phyloP scores from a whole-genome alignment of 2,113 vertebrate species.

The Anhinga rufa region DNA sequence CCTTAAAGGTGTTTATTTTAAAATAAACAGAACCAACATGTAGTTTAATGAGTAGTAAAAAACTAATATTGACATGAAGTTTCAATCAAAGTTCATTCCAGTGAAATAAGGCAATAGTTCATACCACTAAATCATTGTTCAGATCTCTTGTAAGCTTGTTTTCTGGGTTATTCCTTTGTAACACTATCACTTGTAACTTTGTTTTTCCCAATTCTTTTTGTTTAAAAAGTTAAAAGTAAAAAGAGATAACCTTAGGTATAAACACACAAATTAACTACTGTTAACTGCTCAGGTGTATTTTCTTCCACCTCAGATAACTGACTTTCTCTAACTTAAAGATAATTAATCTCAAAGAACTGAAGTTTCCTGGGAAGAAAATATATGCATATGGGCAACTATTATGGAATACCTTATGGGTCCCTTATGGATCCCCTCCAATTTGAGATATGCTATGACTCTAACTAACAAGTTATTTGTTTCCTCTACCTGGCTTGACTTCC shows the following conservation, averaged over 20 bases:
- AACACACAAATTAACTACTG: not conserved
- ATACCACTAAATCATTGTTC: not conserved
- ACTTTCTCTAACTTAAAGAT: not conserved
- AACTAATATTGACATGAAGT: not conserved
- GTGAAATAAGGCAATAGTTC: not conserved
- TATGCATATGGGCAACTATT: accelerated
- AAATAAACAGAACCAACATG: not conserved
- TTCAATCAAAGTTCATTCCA: conserved; percentile 2
- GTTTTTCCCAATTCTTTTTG: not conserved
- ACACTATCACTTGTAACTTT: not conserved
- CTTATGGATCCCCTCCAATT: not conserved
- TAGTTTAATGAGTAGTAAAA: not conserved
- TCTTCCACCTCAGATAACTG: not conserved
- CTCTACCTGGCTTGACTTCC: not conserved
- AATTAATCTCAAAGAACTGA: not conserved
- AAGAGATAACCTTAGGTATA: not conserved
- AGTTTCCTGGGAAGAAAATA: not conserved
- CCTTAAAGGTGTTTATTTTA: not conserved
- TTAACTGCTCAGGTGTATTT: not conserved
- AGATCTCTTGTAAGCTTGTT: not conserved
- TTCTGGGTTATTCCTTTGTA: not conserved
- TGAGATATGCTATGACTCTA: not conserved
- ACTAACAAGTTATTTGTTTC: not conserved
- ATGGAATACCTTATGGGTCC: not conserved
- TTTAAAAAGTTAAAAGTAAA: not conserved